Conservation (phyloP, 2,797 vertebrate genomes). For the Iguana delicatissima region DNA sequence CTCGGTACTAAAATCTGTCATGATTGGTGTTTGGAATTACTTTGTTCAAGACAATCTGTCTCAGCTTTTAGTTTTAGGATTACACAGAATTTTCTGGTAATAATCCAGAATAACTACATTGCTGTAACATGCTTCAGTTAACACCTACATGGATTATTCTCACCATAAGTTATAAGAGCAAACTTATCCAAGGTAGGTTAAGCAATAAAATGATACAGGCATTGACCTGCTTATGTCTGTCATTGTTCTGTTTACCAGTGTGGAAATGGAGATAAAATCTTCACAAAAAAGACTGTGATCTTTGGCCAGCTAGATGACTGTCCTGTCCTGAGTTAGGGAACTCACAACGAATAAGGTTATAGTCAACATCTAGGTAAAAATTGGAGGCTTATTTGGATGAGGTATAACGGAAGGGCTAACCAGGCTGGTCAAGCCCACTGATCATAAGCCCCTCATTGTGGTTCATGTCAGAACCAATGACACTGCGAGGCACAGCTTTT, state of each 20-base stretch:
- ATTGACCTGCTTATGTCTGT: slow-evolving; percentile 35
- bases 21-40: not conserved
- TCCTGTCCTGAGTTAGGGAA: slow-evolving; percentile 74
- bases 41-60: not conserved
- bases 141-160: slow-evolving; percentile 1
- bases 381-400: slow-evolving; percentile 81
- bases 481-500: too few relatives aligned
- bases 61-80: not conserved
- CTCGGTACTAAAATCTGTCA: not conserved
- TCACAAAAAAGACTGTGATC: slow-evolving; percentile 48
- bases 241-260: slow-evolving; percentile 57
- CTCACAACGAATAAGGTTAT: slow-evolving; percentile 82
- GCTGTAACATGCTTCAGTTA: not conserved
- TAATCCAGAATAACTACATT: not conserved
- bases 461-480: too few relatives aligned
- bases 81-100: not conserved
- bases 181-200: slow-evolving; percentile 43
- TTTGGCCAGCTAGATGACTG: slow-evolving; percentile 75
- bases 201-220: slow-evolving; percentile 51
- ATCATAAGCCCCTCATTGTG: too few relatives aligned
- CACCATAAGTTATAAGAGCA: slow-evolving; percentile 16
- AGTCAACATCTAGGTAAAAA: slow-evolving; percentile 86
- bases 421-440: too few relatives aligned
- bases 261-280: slow-evolving; percentile 62
- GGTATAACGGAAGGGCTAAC: too few relatives aligned